Percentiles rank a stretch among this genome's conserved stretches.
Conservation (phyloP, 1,140 invertebrate species). For the Achroia grisella region DNA sequence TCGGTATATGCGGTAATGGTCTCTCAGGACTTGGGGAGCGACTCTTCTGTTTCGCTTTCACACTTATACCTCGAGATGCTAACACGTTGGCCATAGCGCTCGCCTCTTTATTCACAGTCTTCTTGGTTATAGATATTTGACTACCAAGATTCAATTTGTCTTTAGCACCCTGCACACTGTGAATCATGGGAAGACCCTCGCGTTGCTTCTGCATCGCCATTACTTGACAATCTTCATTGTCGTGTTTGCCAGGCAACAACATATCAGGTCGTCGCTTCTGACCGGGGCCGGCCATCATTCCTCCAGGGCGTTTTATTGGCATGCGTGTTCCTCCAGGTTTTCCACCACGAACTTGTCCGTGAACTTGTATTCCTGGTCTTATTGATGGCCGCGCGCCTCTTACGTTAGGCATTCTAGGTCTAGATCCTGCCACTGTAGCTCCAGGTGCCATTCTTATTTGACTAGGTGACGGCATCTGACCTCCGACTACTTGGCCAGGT, state of each 20-base stretch:
- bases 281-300: constrained; percentile 22
- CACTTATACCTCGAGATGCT: constrained; percentile 83
- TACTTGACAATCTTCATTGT: constrained; percentile 69
- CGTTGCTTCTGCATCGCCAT: constrained; percentile 83
- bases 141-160: constrained; percentile 64
- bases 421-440: constrained; percentile 30
- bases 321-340: constrained; percentile 41
- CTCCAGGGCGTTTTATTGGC: constrained; percentile 55
- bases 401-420: constrained; percentile 42
- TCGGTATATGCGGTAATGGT: constrained; percentile 70
- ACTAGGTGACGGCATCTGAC: constrained; percentile 37
- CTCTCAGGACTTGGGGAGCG: constrained; percentile 59
- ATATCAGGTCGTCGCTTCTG: constrained; percentile 58
- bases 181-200: constrained; percentile 81
- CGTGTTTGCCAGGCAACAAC: constrained; percentile 66
- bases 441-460: constrained; percentile 49
- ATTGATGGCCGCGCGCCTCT: constrained; percentile 46
- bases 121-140: constrained; percentile 78
- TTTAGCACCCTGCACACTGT: constrained; percentile 79
- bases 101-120: constrained; percentile 78
- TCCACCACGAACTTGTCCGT: constrained; percentile 46
- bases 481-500: constrained; percentile 17
- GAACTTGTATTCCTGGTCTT: constrained; percentile 54
- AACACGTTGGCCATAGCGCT: constrained; percentile 83
- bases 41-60: constrained; percentile 76